Percentiles rank a stretch among this genome's conserved stretches.
phyloP scores from a whole-genome alignment of 2,797 vertebrate species.

The Benthosema pterotum region DNA sequence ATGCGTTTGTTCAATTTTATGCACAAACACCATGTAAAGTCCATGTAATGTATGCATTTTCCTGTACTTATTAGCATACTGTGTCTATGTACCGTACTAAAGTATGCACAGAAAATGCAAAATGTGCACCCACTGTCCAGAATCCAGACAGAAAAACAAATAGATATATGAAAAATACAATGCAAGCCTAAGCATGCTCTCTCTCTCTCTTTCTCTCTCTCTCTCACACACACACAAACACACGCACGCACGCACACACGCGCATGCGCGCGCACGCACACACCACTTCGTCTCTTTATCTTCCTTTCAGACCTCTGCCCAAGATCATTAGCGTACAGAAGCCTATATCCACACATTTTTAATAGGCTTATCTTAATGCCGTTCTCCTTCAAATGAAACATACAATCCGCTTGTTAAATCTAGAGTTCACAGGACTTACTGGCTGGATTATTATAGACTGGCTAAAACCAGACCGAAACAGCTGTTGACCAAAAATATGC shows the following conservation, averaged over 20 bases:
- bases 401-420: constrained; percentile 21
- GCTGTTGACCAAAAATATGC: too few relatives aligned
- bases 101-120: not conserved
- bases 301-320: constrained; percentile 21
- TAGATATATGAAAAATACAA: not conserved
- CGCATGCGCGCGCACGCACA: not conserved
- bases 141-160: not conserved
- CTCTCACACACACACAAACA: not conserved
- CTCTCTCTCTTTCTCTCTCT: not conserved
- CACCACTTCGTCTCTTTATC: constrained; percentile 5
- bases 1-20: not conserved
- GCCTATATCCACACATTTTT: not conserved
- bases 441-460: too few relatives aligned
- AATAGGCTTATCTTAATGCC: constrained; percentile 37
- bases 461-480: too few relatives aligned
- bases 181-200: not conserved
- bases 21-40: too few relatives aligned
- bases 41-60: not conserved
- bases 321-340: constrained; percentile 31
- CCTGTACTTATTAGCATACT: not conserved
- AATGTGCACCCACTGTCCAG: not conserved
- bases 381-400: constrained; percentile 24
- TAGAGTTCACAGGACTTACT: constrained; percentile 19
- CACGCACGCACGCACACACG: too few relatives aligned
- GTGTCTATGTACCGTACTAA: not conserved